These are phyloP conservation scores for Gobiocypris rarus DNA, from an alignment of 2,113 vertebrate genomes.

Conservation along the genomic window DNA sequence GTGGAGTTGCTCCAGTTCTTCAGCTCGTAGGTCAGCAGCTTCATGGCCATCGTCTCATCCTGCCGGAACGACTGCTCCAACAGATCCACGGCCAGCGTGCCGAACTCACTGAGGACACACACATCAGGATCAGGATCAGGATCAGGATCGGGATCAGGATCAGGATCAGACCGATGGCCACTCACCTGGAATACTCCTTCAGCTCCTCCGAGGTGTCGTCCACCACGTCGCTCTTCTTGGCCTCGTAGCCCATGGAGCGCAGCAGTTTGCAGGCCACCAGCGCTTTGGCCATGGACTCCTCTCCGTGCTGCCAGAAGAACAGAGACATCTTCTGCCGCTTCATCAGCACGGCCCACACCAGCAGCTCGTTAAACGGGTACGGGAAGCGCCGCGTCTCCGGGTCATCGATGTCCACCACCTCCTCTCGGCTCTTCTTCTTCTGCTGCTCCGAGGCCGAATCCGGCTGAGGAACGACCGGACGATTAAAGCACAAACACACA, in stretches of 20 bases:
- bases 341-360: slow-evolving; percentile 98
- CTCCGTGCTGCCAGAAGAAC: slow-evolving; percentile 98
- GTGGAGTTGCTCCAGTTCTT: slow-evolving; percentile 99
- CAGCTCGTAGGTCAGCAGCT: slow-evolving; percentile 95
- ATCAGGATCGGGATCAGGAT: too few relatives aligned
- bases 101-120: slow-evolving; percentile 86
- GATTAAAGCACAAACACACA: too few relatives aligned
- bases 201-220: slow-evolving; percentile 96
- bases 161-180: too few relatives aligned
- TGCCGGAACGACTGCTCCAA: slow-evolving; percentile 96
- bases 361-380: slow-evolving; percentile 95
- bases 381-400: slow-evolving; percentile 94
- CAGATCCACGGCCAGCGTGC: slow-evolving; percentile 92
- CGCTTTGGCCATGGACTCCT: slow-evolving; percentile 98
- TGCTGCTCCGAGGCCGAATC: slow-evolving; percentile 83
- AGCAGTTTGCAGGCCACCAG: slow-evolving; percentile 96
- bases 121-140: too few relatives aligned
- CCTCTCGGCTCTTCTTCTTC: slow-evolving; percentile 95
- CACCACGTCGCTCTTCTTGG: slow-evolving; percentile 97
- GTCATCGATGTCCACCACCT: slow-evolving; percentile 97
- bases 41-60: slow-evolving; percentile 99
- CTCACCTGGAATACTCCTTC: slow-evolving; percentile 94
- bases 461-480: slow-evolving; percentile 58
- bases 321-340: slow-evolving; percentile 98
- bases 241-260: slow-evolving; percentile 94